Conservation (phyloP, 2,797 vertebrate genomes). For the Alca torda region DNA sequence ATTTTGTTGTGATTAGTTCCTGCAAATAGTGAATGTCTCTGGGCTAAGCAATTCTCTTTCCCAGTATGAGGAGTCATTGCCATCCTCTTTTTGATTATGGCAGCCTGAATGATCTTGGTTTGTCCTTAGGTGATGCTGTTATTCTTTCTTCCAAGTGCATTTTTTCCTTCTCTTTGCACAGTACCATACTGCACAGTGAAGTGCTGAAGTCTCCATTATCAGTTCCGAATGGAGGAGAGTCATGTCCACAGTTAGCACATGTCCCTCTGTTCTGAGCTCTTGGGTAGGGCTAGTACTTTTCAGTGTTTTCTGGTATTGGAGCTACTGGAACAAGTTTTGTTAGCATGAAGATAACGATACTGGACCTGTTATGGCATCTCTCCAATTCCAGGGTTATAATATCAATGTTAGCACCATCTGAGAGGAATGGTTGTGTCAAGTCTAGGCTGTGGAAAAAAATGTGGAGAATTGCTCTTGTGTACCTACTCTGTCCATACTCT, state of each 20-base stretch:
- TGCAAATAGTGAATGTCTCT: slow-evolving; percentile 8
- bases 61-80: neutral
- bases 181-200: neutral
- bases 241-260: neutral
- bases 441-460: neutral
- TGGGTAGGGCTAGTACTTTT: neutral
- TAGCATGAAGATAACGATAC: neutral
- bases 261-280: neutral
- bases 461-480: neutral
- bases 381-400: neutral
- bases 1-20: slow-evolving; percentile 42
- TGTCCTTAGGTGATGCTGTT: neutral
- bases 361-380: neutral
- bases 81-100: neutral
- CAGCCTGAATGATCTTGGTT: neutral
- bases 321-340: neutral
- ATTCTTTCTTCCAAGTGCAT: neutral
- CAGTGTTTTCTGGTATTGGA: neutral
- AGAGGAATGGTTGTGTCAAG: neutral
- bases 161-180: neutral
- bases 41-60: slow-evolving; percentile 18
- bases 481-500: neutral
- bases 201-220: neutral
- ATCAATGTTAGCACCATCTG: neutral
- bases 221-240: neutral